Evolutionary conservation across 2,113 vertebrate species (phyloP).

Genomic region (Lichenostomus cassidix): DNA sequence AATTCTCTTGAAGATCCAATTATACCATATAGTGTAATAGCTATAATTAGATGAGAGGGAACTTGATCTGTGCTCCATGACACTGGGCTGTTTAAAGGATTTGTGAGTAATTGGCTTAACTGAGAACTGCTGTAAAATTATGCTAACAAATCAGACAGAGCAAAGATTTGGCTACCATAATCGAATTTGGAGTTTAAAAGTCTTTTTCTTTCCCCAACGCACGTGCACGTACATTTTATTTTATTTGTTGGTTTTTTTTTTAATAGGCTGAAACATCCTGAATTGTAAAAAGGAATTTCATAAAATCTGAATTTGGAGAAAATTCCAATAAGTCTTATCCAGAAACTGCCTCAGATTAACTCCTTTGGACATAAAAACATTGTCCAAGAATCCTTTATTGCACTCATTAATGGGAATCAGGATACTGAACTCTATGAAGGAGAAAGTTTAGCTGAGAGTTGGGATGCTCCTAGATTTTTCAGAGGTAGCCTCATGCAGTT

Average conservation of each 20-base stretch:
- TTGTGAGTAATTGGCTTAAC: background rate
- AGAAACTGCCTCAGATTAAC: background rate
- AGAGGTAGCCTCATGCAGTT: fast-evolving
- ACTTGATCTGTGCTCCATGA: background rate
- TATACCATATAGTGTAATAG: background rate
- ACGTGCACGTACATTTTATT: background rate
- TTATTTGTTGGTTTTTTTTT: background rate
- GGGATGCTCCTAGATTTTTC: background rate
- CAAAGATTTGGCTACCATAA: background rate
- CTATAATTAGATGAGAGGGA: background rate
- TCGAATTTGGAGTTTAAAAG: background rate
- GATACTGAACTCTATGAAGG: background rate
- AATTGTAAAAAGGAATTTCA: background rate
- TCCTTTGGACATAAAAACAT: background rate
- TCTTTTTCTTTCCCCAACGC: background rate
- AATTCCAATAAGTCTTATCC: background rate
- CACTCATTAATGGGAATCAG: background rate
- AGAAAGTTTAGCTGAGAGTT: background rate
- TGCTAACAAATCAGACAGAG: background rate
- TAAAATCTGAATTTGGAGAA: background rate
- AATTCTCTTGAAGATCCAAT: background rate
- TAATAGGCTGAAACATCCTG: background rate
- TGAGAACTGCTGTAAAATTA: background rate
- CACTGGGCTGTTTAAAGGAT: background rate
- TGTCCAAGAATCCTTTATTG: background rate